phyloP scores from a whole-genome alignment of 2,113 vertebrate species.

The Tenebrosternarchus preto region DNA sequence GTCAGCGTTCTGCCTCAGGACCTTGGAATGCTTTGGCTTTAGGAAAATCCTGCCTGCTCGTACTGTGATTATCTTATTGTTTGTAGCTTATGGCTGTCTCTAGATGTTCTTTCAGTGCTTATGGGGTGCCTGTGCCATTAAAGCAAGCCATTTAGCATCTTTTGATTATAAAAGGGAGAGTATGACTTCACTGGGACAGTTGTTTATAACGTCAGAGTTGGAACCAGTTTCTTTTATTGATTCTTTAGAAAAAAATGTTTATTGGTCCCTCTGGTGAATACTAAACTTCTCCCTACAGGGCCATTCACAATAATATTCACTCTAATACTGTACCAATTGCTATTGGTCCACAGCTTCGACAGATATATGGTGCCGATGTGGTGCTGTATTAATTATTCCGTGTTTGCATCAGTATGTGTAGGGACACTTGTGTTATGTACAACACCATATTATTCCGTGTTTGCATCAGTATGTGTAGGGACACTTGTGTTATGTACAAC shows the following conservation, averaged over 20 bases:
- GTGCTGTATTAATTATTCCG: not conserved
- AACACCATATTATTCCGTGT: not conserved
- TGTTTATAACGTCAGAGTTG: not conserved
- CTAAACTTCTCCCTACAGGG: too few relatives aligned
- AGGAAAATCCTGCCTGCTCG: conserved; percentile 8
- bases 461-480: not conserved
- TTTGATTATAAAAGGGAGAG: not conserved
- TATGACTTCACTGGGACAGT: not conserved
- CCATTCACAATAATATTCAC: too few relatives aligned
- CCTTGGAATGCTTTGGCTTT: conserved; percentile 26
- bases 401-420: not conserved
- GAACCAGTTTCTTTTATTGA: not conserved
- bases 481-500: too few relatives aligned
- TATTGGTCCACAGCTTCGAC: too few relatives aligned
- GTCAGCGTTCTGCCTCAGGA: conserved; percentile 16
- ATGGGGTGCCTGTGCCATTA: not conserved
- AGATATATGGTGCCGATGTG: not conserved
- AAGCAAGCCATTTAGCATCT: not conserved
- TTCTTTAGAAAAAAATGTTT: not conserved
- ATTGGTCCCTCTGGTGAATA: too few relatives aligned
- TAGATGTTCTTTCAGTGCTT: not conserved
- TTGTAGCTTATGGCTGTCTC: not conserved
- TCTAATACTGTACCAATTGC: too few relatives aligned
- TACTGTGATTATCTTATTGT: not conserved
- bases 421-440: not conserved